phyloP scores from a whole-genome alignment of 2,113 vertebrate species.

The Rallus limicola region DNA sequence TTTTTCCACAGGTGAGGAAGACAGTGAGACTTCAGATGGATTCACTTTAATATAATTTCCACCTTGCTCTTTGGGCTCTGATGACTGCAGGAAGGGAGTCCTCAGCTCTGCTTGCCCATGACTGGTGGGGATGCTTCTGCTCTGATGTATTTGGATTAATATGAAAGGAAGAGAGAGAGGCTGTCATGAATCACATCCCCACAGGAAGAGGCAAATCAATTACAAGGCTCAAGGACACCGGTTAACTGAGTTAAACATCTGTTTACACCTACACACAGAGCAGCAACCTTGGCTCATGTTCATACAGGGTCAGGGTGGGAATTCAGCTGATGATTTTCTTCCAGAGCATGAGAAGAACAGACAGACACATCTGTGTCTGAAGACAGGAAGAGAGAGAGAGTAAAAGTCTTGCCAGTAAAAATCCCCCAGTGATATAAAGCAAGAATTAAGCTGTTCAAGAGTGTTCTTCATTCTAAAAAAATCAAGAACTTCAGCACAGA shows the following conservation, averaged over 20 bases:
- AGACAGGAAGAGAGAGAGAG: neutral
- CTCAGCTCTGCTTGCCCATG: neutral
- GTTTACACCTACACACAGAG: slow-evolving; percentile 21
- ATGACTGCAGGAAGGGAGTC: neutral
- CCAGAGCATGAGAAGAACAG: neutral
- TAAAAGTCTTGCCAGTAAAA: neutral
- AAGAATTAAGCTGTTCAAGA: neutral
- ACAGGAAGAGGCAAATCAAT: slow-evolving; percentile 39
- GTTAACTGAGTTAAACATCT: slow-evolving; percentile 26
- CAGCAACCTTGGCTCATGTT: neutral
- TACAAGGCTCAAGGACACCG: neutral
- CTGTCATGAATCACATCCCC: neutral
- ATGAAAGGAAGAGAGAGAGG: neutral
- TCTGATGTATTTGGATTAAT: neutral
- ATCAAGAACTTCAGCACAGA: neutral
- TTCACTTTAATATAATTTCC: neutral
- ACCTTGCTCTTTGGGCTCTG: neutral
- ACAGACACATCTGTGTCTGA: neutral
- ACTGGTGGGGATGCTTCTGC: neutral
- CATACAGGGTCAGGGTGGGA: neutral
- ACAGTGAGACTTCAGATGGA: neutral
- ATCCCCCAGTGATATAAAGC: neutral
- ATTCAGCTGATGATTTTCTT: neutral
- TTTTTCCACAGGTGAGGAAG: neutral
- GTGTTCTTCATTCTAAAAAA: neutral